Evolutionary conservation across 2,113 vertebrate species (phyloP).

Genomic region (Sylvia atricapilla): DNA sequence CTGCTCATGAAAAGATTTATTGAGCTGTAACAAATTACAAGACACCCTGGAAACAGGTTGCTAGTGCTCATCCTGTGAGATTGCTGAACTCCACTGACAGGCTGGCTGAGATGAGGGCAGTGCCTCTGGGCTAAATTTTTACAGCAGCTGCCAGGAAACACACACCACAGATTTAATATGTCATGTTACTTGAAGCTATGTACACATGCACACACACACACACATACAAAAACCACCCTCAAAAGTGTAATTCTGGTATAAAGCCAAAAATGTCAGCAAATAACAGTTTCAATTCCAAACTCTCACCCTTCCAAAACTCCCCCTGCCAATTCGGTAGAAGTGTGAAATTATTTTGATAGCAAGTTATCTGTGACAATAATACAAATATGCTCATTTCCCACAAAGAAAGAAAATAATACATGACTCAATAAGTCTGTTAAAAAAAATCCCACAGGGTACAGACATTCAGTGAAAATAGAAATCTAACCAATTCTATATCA

Average conservation of each 20-base stretch:
- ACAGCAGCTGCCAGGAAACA: not conserved
- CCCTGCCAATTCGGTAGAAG: not conserved
- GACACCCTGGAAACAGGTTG: slow-evolving; percentile 6
- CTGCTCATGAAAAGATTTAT: not conserved
- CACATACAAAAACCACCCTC: not conserved
- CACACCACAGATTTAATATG: not conserved
- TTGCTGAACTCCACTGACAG: not conserved
- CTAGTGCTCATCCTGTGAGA: not conserved
- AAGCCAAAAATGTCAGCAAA: not conserved
- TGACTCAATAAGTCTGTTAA: not conserved
- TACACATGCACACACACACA: not conserved
- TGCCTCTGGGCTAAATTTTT: slow-evolving; percentile 2
- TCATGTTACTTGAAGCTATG: not conserved
- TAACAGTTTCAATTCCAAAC: not conserved
- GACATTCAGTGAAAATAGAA: not conserved
- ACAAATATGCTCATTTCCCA: slow-evolving; percentile 1
- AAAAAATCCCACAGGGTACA: not conserved
- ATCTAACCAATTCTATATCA: not conserved
- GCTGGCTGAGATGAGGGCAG: not conserved
- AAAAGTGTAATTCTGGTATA: not conserved
- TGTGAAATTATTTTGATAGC: slow-evolving; percentile 18
- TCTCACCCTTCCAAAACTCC: not conserved
- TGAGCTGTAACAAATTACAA: not conserved
- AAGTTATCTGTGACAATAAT: not conserved
- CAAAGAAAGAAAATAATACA: not conserved